Percentiles rank a stretch among this genome's conserved stretches.
These are phyloP conservation scores for Arenaria interpres DNA, from an alignment of 2,113 vertebrate genomes.

Conservation along the genomic window DNA sequence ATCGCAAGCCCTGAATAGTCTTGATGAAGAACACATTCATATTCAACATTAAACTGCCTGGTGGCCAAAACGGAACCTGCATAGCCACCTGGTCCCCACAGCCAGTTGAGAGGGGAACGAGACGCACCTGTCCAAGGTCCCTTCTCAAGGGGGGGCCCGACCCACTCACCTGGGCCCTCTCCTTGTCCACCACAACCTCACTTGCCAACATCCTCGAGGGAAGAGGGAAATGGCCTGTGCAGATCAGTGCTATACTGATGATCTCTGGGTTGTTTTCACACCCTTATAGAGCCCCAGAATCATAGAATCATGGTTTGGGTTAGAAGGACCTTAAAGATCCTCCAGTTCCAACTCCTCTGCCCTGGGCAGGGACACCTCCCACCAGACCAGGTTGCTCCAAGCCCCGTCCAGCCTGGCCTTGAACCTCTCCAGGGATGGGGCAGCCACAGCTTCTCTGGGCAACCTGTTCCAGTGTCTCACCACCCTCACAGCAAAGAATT, in stretches of 20 bases:
- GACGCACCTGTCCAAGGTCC: background rate
- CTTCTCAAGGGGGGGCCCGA: background rate
- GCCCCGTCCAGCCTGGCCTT: too few relatives aligned
- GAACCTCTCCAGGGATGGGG: too few relatives aligned
- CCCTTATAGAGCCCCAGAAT: background rate
- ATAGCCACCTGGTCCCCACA: rapidly evolving
- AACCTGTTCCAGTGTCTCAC: too few relatives aligned
- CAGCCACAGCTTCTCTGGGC: too few relatives aligned
- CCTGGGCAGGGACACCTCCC: too few relatives aligned
- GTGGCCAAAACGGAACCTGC: background rate
- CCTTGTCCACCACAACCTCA: background rate
- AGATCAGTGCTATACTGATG: background rate
- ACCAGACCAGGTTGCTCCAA: too few relatives aligned
- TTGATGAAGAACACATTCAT: background rate
- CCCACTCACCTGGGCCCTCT: background rate
- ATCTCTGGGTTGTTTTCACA: background rate
- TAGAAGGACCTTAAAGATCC: too few relatives aligned
- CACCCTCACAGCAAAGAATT: too few relatives aligned
- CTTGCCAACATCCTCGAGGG: background rate
- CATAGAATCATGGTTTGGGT: too few relatives aligned
- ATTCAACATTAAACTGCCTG: background rate
- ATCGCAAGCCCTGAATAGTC: background rate
- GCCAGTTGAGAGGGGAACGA: background rate
- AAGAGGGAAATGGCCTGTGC: background rate
- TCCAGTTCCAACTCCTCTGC: too few relatives aligned